A percentile compares a stretch with the other conserved stretches of the same genome.
These are phyloP conservation scores for Electrophaes corylata DNA, from an alignment of 2,888 invertebrate species.

Conservation along the genomic window DNA sequence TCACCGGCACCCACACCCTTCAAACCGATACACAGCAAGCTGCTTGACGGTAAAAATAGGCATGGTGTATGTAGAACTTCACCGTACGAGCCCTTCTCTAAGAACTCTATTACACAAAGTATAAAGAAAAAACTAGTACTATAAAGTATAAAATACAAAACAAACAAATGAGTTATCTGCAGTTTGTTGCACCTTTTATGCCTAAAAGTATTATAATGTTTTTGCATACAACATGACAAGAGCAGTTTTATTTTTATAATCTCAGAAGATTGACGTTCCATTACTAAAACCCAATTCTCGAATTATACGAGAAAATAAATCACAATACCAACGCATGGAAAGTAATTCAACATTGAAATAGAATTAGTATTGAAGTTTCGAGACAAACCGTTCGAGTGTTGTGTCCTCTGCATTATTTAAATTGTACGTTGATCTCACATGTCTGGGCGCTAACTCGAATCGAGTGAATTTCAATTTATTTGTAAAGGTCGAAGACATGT, in stretches of 20 bases:
- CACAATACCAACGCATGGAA: slow-evolving; percentile 12
- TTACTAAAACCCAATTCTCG: neutral
- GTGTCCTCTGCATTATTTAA: slow-evolving; percentile 34
- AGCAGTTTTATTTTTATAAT: neutral
- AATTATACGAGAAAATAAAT: slow-evolving; percentile 1
- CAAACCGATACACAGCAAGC: too few species aligned
- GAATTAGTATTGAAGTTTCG: slow-evolving; percentile 27
- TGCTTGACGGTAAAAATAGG: too few species aligned
- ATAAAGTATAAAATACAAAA: too few species aligned
- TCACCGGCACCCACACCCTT: too few species aligned
- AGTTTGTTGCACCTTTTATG: too few species aligned
- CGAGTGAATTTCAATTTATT: slow-evolving; percentile 44
- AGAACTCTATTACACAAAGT: too few species aligned
- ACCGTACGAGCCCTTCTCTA: too few species aligned
- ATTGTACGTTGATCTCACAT: slow-evolving; percentile 35
- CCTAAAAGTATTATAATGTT: neutral
- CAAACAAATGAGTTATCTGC: too few species aligned
- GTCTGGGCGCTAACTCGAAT: slow-evolving; percentile 40
- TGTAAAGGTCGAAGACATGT: slow-evolving; percentile 36
- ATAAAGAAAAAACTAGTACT: too few species aligned
- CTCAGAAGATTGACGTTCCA: neutral
- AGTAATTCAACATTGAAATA: slow-evolving; percentile 19
- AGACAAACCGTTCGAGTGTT: slow-evolving; percentile 25
- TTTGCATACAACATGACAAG: neutral
- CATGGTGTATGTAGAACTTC: too few species aligned